These are phyloP conservation scores for Diprion similis DNA, from an alignment of 1,140 invertebrate genomes.

Conservation along the genomic window DNA sequence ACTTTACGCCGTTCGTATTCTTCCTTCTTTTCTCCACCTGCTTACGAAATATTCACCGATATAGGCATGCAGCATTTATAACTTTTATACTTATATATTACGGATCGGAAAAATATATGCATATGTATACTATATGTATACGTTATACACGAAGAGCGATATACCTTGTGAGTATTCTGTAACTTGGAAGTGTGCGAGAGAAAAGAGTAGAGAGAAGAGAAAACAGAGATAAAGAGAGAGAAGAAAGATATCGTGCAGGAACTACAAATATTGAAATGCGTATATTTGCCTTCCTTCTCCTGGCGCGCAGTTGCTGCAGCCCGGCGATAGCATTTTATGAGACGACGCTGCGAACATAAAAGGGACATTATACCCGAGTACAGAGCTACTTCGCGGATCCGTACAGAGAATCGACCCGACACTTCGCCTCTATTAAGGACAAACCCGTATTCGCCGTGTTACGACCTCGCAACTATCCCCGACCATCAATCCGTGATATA, in stretches of 20 bases:
- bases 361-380: constrained; percentile 16
- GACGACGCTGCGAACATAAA: constrained; percentile 13
- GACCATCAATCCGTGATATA: too few species aligned
- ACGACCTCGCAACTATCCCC: too few species aligned
- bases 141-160: too few species aligned
- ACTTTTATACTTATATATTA: too few species aligned
- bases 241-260: not conserved
- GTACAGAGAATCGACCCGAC: constrained; percentile 3
- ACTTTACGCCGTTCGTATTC: too few species aligned
- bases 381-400: not conserved
- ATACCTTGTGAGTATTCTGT: too few species aligned
- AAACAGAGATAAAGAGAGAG: not conserved
- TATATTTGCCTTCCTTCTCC: constrained; percentile 39
- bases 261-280: constrained; percentile 10
- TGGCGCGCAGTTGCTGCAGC: constrained; percentile 11
- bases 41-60: too few species aligned
- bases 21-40: too few species aligned
- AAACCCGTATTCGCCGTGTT: not conserved
- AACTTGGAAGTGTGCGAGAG: too few species aligned
- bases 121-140: too few species aligned
- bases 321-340: constrained; percentile 15
- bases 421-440: constrained; percentile 3
- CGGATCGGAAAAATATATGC: too few species aligned
- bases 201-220: constrained; percentile 5
- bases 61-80: too few species aligned